These are phyloP conservation scores for Mythimna impura DNA, from an alignment of 2,888 invertebrate species.

Conservation along the genomic window DNA sequence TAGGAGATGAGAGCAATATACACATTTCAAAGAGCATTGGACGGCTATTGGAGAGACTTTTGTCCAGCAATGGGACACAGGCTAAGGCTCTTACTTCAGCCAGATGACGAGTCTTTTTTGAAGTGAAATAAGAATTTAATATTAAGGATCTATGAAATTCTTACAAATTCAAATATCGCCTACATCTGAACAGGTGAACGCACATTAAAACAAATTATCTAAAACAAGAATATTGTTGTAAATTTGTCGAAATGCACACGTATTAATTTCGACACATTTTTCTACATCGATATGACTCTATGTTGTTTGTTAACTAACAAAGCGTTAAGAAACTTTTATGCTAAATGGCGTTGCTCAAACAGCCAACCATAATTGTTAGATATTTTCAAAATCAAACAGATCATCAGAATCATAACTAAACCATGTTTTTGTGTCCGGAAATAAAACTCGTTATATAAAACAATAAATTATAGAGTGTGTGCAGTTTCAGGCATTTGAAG, in stretches of 20 bases:
- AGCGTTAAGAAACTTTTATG: constrained; percentile 25
- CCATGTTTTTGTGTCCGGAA: neutral
- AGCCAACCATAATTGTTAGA: neutral
- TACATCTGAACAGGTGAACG: neutral
- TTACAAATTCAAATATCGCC: neutral
- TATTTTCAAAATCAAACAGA: constrained; percentile 9
- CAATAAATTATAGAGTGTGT: neutral
- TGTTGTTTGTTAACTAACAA: constrained; percentile 18
- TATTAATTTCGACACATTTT: constrained; percentile 30
- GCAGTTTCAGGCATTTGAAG: neutral
- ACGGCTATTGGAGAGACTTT: too few species aligned
- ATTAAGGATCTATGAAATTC: neutral
- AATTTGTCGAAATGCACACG: neutral
- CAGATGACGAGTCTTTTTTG: too few species aligned
- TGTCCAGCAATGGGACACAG: too few species aligned
- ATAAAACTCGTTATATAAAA: neutral
- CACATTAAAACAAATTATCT: neutral
- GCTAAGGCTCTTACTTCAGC: too few species aligned
- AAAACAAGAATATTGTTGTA: constrained; percentile 1
- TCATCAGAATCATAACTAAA: constrained; percentile 1
- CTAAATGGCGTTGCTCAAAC: constrained; percentile 14
- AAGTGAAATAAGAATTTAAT: neutral
- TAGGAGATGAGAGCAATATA: too few species aligned
- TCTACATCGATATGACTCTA: constrained; percentile 8
- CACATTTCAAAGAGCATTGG: too few species aligned